These are phyloP conservation scores for Pollachius pollachius DNA, from an alignment of 2,113 vertebrate genomes.

Conservation along the genomic window DNA sequence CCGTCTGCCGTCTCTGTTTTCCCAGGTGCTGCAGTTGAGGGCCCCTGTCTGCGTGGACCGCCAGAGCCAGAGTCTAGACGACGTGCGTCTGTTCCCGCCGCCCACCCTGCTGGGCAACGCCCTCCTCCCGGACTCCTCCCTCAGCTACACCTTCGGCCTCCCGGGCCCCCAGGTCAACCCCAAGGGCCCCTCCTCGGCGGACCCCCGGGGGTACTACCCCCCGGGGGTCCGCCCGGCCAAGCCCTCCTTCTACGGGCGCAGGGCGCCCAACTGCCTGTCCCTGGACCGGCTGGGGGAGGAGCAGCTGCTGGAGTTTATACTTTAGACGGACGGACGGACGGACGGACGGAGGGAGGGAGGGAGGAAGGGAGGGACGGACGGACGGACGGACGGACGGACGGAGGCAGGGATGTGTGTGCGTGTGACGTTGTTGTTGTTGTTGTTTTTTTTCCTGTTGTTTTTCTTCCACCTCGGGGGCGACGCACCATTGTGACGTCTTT, in stretches of 20 bases:
- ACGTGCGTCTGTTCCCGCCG: constrained; percentile 64
- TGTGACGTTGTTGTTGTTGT: too few relatives aligned
- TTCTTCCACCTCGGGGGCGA: too few relatives aligned
- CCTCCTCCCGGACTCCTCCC: constrained; percentile 69
- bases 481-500: too few relatives aligned
- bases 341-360: too few relatives aligned
- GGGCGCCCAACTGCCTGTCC: constrained; percentile 79
- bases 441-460: too few relatives aligned
- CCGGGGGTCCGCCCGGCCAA: constrained; percentile 70
- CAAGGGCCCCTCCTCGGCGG: constrained; percentile 19
- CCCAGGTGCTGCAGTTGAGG: constrained; percentile 59
- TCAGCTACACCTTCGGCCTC: constrained; percentile 77
- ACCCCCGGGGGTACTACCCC: constrained; percentile 61
- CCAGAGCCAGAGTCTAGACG: constrained; percentile 79
- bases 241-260: constrained; percentile 75
- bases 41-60: constrained; percentile 52
- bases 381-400: too few relatives aligned
- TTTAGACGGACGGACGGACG: constrained; percentile 54
- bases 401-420: too few relatives aligned
- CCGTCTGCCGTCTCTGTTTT: neutral
- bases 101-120: constrained; percentile 50
- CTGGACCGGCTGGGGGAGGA: constrained; percentile 79
- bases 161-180: constrained; percentile 59
- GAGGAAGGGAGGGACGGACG: too few relatives aligned
- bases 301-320: constrained; percentile 76